A percentile compares a stretch with the other conserved stretches of the same genome.
These are phyloP conservation scores for Vulpes ferrilata DNA, from an alignment of 2,113 vertebrate genomes.

Conservation along the genomic window DNA sequence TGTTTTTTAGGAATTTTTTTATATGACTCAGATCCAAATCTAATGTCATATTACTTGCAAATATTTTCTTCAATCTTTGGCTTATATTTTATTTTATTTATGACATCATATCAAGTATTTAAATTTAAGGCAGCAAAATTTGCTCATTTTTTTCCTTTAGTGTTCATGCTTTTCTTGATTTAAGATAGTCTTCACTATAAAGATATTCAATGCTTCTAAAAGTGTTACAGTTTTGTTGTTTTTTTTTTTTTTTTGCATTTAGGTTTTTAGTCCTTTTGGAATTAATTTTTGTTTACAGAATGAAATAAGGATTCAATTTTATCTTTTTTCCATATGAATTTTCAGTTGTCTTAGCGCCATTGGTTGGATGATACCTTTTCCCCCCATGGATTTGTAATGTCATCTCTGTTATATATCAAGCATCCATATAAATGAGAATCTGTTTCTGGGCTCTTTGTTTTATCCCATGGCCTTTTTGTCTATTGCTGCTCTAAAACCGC, in stretches of 20 bases:
- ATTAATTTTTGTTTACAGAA: not conserved
- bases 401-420: not conserved
- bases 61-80: not conserved
- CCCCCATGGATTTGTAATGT: not conserved
- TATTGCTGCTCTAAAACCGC: not conserved
- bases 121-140: not conserved
- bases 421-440: not conserved
- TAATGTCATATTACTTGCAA: not conserved
- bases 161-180: not conserved
- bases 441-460: not conserved
- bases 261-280: not conserved
- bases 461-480: not conserved
- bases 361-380: not conserved
- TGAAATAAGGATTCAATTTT: not conserved
- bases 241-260: not conserved
- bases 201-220: not conserved
- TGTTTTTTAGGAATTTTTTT: not conserved
- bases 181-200: not conserved
- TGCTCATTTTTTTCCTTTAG: not conserved
- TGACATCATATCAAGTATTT: not conserved
- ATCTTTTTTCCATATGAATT: not conserved
- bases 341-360: not conserved
- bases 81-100: constrained; percentile 30
- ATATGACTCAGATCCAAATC: not conserved
- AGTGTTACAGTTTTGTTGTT: not conserved